These are phyloP conservation scores for Triplophysa bombifrons DNA, from an alignment of 2,797 vertebrate species.

Conservation along the genomic window DNA sequence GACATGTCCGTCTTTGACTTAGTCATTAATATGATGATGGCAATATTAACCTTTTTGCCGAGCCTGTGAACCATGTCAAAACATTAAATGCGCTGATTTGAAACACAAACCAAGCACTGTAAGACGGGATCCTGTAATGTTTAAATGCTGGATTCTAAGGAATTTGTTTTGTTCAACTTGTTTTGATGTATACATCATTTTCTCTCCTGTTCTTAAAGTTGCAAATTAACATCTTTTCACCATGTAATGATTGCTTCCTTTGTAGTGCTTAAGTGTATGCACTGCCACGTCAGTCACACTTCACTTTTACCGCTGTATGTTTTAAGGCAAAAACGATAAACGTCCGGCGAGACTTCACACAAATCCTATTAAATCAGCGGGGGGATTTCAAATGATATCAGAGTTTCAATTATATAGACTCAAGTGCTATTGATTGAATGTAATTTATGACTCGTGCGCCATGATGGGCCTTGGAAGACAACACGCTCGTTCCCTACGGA, in stretches of 20 bases:
- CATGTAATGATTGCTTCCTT: constrained; percentile 8
- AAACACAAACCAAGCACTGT: not conserved
- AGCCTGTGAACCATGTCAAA: constrained; percentile 71
- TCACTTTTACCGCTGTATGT: constrained; percentile 44
- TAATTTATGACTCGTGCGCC: constrained; percentile 78
- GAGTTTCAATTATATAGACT: constrained; percentile 82
- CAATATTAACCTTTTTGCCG: constrained; percentile 75
- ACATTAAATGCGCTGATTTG: constrained; percentile 23
- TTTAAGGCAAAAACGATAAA: constrained; percentile 54
- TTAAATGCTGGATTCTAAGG: not conserved
- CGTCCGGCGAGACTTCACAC: constrained; percentile 56
- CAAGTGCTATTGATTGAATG: constrained; percentile 77
- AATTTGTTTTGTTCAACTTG: not conserved
- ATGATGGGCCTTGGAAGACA: constrained; percentile 72
- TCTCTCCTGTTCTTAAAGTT: not conserved
- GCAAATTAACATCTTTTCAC: not conserved
- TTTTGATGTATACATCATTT: not conserved
- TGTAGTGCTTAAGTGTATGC: constrained; percentile 11
- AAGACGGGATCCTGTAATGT: not conserved
- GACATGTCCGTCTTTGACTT: constrained; percentile 73
- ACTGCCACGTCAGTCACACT: constrained; percentile 26
- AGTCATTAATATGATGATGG: constrained; percentile 77
- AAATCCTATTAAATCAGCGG: constrained; percentile 61
- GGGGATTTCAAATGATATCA: constrained; percentile 72
- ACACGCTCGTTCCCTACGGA: constrained; percentile 79